Evolutionary conservation across 2,888 invertebrate genomes (phyloP).

Genomic region (Luperina nickerlii): DNA sequence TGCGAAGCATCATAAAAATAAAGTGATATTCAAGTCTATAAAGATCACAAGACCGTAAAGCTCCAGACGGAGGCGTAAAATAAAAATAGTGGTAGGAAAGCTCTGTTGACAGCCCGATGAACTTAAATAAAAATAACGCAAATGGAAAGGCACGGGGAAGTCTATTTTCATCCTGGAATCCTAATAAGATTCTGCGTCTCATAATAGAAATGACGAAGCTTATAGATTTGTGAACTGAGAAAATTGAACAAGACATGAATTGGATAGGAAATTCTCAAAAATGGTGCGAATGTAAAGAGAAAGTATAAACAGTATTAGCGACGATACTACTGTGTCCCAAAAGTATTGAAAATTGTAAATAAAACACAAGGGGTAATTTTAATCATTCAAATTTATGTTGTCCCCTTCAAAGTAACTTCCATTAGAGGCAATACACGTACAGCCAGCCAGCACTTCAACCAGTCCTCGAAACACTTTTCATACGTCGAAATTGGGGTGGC

Average conservation of each 20-base stretch:
- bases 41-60: conserved; percentile 39
- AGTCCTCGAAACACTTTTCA: too few relatives aligned
- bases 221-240: background rate
- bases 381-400: too few relatives aligned
- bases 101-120: conserved; percentile 35
- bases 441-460: too few relatives aligned
- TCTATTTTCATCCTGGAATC: conserved; percentile 20
- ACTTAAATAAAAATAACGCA: conserved; percentile 35
- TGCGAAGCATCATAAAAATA: conserved; percentile 30
- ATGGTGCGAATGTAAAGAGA: background rate
- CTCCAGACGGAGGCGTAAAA: conserved; percentile 27
- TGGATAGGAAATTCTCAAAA: background rate
- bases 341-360: too few relatives aligned
- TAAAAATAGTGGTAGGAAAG: conserved; percentile 25
- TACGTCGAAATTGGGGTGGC: too few relatives aligned
- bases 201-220: background rate
- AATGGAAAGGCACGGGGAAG: conserved; percentile 11
- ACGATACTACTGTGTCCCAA: background rate
- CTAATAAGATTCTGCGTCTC: conserved; percentile 23
- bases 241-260: background rate
- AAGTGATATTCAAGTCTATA: conserved; percentile 37
- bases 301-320: background rate
- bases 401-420: too few relatives aligned
- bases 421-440: too few relatives aligned
- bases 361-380: too few relatives aligned